These are phyloP conservation scores for Dicycla oo DNA, from an alignment of 2,888 invertebrate genomes.

Conservation along the genomic window DNA sequence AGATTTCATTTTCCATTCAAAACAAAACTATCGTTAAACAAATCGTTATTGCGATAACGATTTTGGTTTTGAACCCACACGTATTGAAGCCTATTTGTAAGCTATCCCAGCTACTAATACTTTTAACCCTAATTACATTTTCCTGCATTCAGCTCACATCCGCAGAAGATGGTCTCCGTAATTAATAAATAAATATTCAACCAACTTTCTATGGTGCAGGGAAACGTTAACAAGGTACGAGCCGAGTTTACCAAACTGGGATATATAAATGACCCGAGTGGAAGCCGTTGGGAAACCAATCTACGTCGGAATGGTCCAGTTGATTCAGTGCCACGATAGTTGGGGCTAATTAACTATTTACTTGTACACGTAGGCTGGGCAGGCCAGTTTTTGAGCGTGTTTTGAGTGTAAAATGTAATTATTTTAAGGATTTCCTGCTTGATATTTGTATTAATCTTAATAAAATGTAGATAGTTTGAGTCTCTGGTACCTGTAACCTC, in stretches of 20 bases:
- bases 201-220: slow-evolving; percentile 60
- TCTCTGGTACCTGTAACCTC: neutral
- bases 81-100: neutral
- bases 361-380: slow-evolving; percentile 18
- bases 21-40: too few relatives aligned
- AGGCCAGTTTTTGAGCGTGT: slow-evolving; percentile 32
- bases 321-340: slow-evolving; percentile 56
- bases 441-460: slow-evolving; percentile 19
- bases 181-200: slow-evolving; percentile 51
- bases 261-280: slow-evolving; percentile 67
- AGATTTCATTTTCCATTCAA: neutral
- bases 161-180: slow-evolving; percentile 40
- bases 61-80: neutral
- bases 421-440: slow-evolving; percentile 48
- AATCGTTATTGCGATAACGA: too few relatives aligned
- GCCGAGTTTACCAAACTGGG: slow-evolving; percentile 70
- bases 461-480: neutral
- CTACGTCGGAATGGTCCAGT: slow-evolving; percentile 43
- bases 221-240: slow-evolving; percentile 62
- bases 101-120: neutral
- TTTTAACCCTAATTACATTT: slow-evolving; percentile 1
- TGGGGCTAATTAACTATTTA: slow-evolving; percentile 54
- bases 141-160: slow-evolving; percentile 11
- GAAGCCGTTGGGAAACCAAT: slow-evolving; percentile 54
- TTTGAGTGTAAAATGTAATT: slow-evolving; percentile 33